phyloP scores from a whole-genome alignment of 2,797 vertebrate genomes.

The Chromobotia macracanthus region DNA sequence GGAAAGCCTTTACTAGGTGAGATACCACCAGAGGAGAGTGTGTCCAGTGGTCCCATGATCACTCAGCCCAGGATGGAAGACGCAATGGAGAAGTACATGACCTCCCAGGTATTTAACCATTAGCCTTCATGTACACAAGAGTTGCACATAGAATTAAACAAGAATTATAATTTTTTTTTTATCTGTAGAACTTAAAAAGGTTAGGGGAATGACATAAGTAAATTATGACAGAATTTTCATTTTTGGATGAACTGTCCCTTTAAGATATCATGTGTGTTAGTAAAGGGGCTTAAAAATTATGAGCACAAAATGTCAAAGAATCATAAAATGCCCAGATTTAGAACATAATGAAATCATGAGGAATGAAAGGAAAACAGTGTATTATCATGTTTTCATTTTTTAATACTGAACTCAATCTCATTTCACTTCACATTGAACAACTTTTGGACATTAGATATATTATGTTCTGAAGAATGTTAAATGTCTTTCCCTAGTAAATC shows the following conservation, averaged over 20 bases:
- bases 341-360: neutral
- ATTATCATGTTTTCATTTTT: neutral
- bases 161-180: no score
- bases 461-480: conserved; percentile 32
- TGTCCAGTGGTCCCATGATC: conserved; percentile 80
- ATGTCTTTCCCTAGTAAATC: conserved; percentile 18
- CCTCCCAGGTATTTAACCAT: conserved; percentile 64
- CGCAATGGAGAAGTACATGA: conserved; percentile 82
- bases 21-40: conserved; percentile 77
- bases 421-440: conserved; percentile 8
- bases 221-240: neutral
- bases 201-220: no score
- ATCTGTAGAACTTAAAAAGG: no score
- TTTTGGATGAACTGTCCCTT: neutral
- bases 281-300: conserved; percentile 1
- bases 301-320: neutral
- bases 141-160: neutral
- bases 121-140: conserved; percentile 3
- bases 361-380: neutral
- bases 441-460: conserved; percentile 26
- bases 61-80: conserved; percentile 81
- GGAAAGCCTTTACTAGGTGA: conserved; percentile 80
- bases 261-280: neutral
- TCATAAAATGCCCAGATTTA: neutral
- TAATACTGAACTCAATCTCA: neutral